phyloP scores from a whole-genome alignment of 2,888 invertebrate species.

The Noctua fimbriata region DNA sequence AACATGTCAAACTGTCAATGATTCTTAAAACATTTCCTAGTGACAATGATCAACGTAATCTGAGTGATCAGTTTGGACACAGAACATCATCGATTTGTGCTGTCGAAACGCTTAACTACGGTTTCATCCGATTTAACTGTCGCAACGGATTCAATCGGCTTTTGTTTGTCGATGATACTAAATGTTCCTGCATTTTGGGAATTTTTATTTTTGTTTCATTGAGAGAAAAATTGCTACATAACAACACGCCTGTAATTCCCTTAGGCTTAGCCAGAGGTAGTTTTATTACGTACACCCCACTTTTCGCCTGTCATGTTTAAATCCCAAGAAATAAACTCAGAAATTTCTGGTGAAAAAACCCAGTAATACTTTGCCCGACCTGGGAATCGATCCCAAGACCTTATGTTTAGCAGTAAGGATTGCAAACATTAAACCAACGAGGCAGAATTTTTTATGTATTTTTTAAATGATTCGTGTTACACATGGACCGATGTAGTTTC shows the following conservation, averaged over 20 bases:
- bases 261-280: background rate
- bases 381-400: background rate
- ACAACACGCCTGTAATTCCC: background rate
- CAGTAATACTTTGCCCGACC: background rate
- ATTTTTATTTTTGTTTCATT: background rate
- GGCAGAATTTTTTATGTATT: background rate
- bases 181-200: conserved; percentile 4
- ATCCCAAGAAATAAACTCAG: background rate
- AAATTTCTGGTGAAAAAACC: background rate
- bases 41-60: conserved; percentile 41
- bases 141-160: conserved; percentile 49
- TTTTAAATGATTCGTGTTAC: background rate
- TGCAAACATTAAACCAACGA: background rate
- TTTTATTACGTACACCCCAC: background rate
- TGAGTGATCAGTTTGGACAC: conserved; percentile 52
- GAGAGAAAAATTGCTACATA: background rate
- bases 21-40: conserved; percentile 25
- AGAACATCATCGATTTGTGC: conserved; percentile 49
- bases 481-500: background rate
- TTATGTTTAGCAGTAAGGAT: background rate
- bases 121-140: conserved; percentile 49
- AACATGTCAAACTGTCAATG: conserved; percentile 38
- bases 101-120: conserved; percentile 42
- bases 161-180: conserved; percentile 25
- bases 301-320: background rate